Evolutionary conservation across 2,888 invertebrate genomes (phyloP).

Genomic region (Calliphora vomitoria): DNA sequence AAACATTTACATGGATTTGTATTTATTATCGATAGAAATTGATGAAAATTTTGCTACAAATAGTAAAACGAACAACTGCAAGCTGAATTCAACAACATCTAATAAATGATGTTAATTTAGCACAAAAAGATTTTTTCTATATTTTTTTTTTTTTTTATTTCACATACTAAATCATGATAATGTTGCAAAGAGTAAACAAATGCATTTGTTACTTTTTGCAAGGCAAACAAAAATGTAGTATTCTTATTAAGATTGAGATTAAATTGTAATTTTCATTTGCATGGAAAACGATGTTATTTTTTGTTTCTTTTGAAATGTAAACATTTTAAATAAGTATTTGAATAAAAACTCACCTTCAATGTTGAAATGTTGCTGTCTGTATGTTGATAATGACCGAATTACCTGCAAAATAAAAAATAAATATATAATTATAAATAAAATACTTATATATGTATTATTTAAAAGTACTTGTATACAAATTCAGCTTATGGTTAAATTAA

Average conservation of each 20-base stretch:
- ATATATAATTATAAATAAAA: not conserved
- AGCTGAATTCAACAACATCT: not conserved
- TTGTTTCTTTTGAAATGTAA: not conserved
- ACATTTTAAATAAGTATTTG: not conserved
- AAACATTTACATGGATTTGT: slow-evolving; percentile 19
- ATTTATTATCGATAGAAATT: slow-evolving; percentile 3
- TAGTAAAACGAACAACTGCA: not conserved
- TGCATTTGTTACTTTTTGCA: slow-evolving; percentile 15
- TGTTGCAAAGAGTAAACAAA: slow-evolving; percentile 33
- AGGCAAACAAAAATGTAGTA: not conserved
- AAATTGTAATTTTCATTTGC: slow-evolving; percentile 14
- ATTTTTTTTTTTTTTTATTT: slow-evolving; percentile 5
- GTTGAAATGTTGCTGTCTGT: not conserved
- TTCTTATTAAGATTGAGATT: slow-evolving; percentile 4
- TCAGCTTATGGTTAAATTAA: too few species aligned
- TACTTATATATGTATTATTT: not conserved
- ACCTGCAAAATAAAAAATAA: slow-evolving; percentile 10
- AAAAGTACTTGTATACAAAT: too few species aligned
- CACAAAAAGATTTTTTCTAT: slow-evolving; percentile 24
- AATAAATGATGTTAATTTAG: slow-evolving; percentile 35
- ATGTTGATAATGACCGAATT: slow-evolving; percentile 6
- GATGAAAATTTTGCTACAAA: not conserved
- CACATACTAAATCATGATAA: slow-evolving; percentile 20
- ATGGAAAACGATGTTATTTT: not conserved
- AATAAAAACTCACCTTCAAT: not conserved